These are phyloP conservation scores for Anabas testudineus DNA, from an alignment of 2,797 vertebrate genomes.

Conservation along the genomic window DNA sequence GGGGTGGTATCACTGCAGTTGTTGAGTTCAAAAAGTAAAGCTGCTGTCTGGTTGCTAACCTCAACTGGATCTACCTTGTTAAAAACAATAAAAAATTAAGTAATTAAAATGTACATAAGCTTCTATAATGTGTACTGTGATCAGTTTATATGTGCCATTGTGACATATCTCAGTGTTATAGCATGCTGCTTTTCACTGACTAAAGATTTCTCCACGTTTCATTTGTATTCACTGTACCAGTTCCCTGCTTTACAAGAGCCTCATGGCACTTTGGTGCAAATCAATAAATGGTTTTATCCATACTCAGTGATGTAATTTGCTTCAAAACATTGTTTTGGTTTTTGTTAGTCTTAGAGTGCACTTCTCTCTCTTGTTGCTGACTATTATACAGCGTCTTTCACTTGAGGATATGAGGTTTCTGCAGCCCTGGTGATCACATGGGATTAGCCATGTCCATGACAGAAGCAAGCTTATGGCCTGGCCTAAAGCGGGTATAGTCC, in stretches of 20 bases:
- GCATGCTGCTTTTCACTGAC: too few relatives aligned
- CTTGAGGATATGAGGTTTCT: conserved; percentile 5
- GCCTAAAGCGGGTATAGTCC: background rate
- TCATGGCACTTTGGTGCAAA: background rate
- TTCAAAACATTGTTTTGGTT: background rate
- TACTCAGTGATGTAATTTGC: background rate
- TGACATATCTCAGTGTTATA: too few relatives aligned
- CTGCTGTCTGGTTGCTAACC: too few relatives aligned
- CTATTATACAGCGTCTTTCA: background rate
- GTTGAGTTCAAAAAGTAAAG: too few relatives aligned
- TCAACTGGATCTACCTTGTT: too few relatives aligned
- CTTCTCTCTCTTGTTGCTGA: background rate
- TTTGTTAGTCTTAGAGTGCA: background rate
- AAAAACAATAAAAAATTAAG: too few relatives aligned
- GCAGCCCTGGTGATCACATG: conserved; percentile 5
- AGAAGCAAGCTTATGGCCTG: background rate
- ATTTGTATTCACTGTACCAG: background rate
- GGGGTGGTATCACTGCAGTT: too few relatives aligned
- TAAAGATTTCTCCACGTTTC: too few relatives aligned
- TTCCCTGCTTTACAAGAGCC: conserved; percentile 8
- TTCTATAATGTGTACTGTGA: too few relatives aligned
- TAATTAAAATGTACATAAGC: too few relatives aligned
- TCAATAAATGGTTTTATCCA: background rate
- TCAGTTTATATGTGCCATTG: too few relatives aligned
- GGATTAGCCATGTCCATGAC: conserved; percentile 14